Percentiles rank a stretch among this genome's conserved stretches.
Evolutionary conservation across 2,113 vertebrate genomes (phyloP).

Genomic region (Atractosteus spatula): DNA sequence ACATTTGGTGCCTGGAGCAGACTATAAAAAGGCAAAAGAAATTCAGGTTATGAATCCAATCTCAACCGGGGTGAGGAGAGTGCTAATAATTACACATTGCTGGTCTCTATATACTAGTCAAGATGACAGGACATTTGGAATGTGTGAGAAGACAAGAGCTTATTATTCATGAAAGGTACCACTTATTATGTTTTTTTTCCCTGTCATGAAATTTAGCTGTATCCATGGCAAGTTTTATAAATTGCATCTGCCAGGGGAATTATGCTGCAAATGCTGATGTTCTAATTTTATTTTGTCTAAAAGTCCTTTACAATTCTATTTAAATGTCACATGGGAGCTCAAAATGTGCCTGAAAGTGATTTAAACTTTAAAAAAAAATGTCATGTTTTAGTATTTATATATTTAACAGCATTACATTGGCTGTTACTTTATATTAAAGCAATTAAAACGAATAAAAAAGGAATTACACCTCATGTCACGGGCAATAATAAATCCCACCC

Average conservation of each 20-base stretch:
- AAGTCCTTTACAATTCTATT: conserved; percentile 23
- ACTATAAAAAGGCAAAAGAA: neutral
- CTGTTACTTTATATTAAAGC: conserved; percentile 14
- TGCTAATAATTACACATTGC: conserved; percentile 2
- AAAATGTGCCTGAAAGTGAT: neutral
- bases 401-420: neutral
- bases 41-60: conserved; percentile 15
- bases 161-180: conserved; percentile 11
- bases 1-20: neutral
- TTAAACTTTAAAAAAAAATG: neutral
- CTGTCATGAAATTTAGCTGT: neutral
- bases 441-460: conserved; percentile 27
- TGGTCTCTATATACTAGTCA: neutral
- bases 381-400: neutral
- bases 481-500: conserved; percentile 16
- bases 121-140: conserved; percentile 1
- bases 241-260: conserved; percentile 6
- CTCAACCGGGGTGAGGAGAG: conserved; percentile 8
- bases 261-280: conserved; percentile 5
- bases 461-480: neutral
- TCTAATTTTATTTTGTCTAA: conserved; percentile 10
- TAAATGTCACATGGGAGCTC: neutral
- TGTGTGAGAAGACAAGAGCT: neutral
- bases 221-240: conserved; percentile 14
- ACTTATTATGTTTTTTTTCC: conserved; percentile 4